Evolutionary conservation across 2,113 vertebrate species (phyloP).

Genomic region (Lepisosteus osseus): DNA sequence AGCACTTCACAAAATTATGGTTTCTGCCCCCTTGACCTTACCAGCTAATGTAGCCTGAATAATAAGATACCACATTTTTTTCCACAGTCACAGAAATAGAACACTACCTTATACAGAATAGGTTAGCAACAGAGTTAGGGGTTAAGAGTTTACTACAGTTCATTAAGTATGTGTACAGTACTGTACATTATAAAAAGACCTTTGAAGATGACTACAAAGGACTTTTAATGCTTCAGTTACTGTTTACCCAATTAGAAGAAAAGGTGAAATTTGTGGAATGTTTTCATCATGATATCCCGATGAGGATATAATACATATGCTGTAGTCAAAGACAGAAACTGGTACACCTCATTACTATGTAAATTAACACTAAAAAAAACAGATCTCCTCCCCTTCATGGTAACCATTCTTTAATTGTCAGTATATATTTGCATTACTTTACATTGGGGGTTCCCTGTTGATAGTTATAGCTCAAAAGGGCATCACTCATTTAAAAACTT

Average conservation of each 20-base stretch:
- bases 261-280: not conserved
- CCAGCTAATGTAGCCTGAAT: constrained; percentile 31
- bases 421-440: too few species aligned
- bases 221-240: too few species aligned
- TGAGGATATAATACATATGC: not conserved
- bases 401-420: too few species aligned
- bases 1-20: constrained; percentile 22
- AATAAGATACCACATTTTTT: constrained; percentile 26
- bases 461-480: not conserved
- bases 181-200: too few species aligned
- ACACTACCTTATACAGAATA: constrained; percentile 42
- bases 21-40: constrained; percentile 20
- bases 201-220: too few species aligned
- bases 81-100: constrained; percentile 39
- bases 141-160: constrained; percentile 17
- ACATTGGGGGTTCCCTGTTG: too few species aligned
- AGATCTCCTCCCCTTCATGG: too few species aligned
- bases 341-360: too few species aligned
- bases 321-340: too few species aligned
- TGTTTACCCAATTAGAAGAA: not conserved
- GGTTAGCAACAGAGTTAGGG: constrained; percentile 6
- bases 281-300: too few species aligned
- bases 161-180: too few species aligned
- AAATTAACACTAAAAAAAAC: too few species aligned
- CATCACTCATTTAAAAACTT: not conserved